A percentile compares a stretch with the other conserved stretches of the same genome.
These are phyloP conservation scores for Echiichthys vipera DNA, from an alignment of 2,797 vertebrate species.

Conservation along the genomic window DNA sequence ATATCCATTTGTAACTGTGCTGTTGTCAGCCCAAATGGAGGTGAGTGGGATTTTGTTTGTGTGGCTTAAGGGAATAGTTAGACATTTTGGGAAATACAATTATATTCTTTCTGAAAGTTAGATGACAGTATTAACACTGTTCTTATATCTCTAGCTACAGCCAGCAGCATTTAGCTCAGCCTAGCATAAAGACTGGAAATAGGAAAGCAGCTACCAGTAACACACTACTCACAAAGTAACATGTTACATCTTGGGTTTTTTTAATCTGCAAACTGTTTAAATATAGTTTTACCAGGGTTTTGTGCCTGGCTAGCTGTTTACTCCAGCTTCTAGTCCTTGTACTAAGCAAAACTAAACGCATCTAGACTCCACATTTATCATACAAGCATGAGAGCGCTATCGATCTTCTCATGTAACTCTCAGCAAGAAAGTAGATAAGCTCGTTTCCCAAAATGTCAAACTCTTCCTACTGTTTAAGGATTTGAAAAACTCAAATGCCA, in stretches of 20 bases:
- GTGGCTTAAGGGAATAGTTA: neutral
- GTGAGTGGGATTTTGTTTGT: neutral
- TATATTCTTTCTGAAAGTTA: neutral
- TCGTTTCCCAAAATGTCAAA: neutral
- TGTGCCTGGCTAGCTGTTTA: neutral
- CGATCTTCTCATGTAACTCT: neutral
- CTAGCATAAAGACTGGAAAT: neutral
- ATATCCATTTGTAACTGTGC: constrained; percentile 10
- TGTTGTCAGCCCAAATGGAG: constrained; percentile 15
- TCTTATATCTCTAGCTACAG: neutral
- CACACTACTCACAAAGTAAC: too few relatives aligned
- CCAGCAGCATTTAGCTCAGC: neutral
- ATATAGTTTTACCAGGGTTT: neutral
- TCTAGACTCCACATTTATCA: neutral
- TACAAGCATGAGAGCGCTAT: neutral
- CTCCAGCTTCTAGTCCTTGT: neutral
- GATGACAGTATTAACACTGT: neutral
- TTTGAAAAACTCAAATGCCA: neutral
- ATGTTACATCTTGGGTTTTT: too few relatives aligned
- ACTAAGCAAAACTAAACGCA: neutral
- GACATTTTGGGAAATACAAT: neutral
- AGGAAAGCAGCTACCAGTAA: too few relatives aligned
- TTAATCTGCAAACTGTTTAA: neutral
- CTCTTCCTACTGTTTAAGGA: neutral
- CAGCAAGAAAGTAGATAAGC: neutral